phyloP scores from a whole-genome alignment of 2,797 vertebrate species.

The Danionella dracula region DNA sequence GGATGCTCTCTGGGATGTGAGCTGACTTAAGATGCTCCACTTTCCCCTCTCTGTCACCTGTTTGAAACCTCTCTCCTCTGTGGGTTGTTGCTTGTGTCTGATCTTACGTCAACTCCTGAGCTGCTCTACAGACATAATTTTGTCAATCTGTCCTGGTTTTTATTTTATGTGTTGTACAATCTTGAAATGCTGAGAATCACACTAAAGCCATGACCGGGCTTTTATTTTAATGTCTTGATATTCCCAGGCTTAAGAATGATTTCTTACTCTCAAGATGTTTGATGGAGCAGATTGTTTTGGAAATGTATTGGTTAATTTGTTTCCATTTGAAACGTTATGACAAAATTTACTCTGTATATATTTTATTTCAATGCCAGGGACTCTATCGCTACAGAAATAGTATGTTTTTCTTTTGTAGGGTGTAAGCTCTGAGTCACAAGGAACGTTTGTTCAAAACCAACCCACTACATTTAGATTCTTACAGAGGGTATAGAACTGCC shows the following conservation, averaged over 20 bases:
- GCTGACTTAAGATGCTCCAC: slow-evolving; percentile 52
- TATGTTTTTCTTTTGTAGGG: too few relatives aligned
- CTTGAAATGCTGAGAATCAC: slow-evolving; percentile 41
- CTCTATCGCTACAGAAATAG: too few relatives aligned
- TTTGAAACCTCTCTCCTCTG: slow-evolving; percentile 50
- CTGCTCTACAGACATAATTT: slow-evolving; percentile 64
- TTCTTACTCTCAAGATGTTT: too few relatives aligned
- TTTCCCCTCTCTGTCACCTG: slow-evolving; percentile 34
- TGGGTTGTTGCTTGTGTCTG: slow-evolving; percentile 77
- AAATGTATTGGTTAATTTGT: too few relatives aligned
- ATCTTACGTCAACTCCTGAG: slow-evolving; percentile 57
- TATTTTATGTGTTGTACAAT: slow-evolving; percentile 56
- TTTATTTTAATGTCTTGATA: not conserved
- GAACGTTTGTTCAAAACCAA: too few relatives aligned
- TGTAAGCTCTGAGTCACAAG: too few relatives aligned
- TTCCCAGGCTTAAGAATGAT: slow-evolving; percentile 7
- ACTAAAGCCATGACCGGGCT: not conserved
- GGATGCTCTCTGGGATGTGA: slow-evolving; percentile 54
- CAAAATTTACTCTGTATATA: too few relatives aligned
- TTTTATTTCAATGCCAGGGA: too few relatives aligned
- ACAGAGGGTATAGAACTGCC: too few relatives aligned
- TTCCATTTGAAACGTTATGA: too few relatives aligned
- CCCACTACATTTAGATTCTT: too few relatives aligned
- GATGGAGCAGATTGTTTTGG: too few relatives aligned
- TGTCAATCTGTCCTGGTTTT: slow-evolving; percentile 70